Evolutionary conservation across 2,113 vertebrate genomes (phyloP), one percentile per base, ranked within the genome.

Genomic region (Hoplias malabaricus): DNA sequence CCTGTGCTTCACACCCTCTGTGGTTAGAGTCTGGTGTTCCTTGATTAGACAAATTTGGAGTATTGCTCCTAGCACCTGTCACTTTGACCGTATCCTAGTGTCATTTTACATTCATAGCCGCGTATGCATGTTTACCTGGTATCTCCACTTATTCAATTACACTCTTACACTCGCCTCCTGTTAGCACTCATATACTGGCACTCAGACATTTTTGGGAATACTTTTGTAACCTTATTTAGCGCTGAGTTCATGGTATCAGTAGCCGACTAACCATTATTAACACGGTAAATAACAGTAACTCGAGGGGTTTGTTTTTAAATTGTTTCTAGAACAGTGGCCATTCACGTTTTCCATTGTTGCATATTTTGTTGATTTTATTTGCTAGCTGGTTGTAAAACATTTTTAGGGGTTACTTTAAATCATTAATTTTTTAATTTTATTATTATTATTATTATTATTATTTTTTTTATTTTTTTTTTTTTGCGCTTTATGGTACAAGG

Each of bases 231-330:
- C 87, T 88, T 69, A 82, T 84, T 86, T 89, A 90, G 84, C 80
- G 87, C 78, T 78, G 74, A 78, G 85, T 48, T 88, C 77, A 85
- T 78, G 76, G 25, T 89, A 90, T 87, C 83, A 85, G 69, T 88
- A 87, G 84, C 75, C 82, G 85, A 84, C 87, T 92, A 90, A 92
- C 84, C 80, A 77, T 86, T 81, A 87, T 84, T 88, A 83, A 89
- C 85, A 81, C 83, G 85, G 88, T 87, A 87, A 86, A 80, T 63
- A 23, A 81, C 46, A 83, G 75, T 87, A 84, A 77, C 77, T 48
- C 19, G 7, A 40, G 69, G 80, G 74, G 87, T 87, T 80, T 84
- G 83, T 67, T 85, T 38, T 5, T 81, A 81, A 66, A 69, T 61
- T 36, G 73, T 88, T 73, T 80, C 78, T 88, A 82, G 81, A 86